Evolutionary conservation across 2,113 vertebrate species (phyloP).

Genomic region (Istiophorus platypterus): DNA sequence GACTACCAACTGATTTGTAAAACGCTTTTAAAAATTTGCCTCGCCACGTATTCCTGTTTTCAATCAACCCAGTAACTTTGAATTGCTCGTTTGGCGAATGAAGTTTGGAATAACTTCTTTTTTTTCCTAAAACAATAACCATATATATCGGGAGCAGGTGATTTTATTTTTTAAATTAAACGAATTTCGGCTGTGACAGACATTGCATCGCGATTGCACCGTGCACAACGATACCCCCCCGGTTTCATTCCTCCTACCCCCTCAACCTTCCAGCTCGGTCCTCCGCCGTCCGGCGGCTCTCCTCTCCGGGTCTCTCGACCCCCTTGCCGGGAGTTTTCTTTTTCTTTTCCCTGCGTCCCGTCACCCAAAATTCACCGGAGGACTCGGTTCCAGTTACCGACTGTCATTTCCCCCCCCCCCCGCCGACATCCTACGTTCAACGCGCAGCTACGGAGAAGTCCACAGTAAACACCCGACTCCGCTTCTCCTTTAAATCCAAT

Average conservation of each 20-base stretch:
- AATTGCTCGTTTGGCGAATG: slow-evolving; percentile 17
- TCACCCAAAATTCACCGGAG: slow-evolving; percentile 19
- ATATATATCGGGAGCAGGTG: not conserved
- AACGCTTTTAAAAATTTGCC: not conserved
- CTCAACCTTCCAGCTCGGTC: slow-evolving; percentile 32
- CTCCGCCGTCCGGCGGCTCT: slow-evolving; percentile 8
- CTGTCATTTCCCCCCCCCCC: not conserved
- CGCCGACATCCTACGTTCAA: not conserved
- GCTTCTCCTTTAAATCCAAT: slow-evolving; percentile 71
- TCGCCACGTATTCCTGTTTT: fast-evolving
- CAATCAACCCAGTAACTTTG: not conserved
- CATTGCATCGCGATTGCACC: not conserved
- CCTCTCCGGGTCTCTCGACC: slow-evolving; percentile 27
- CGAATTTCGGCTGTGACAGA: not conserved
- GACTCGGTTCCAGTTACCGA: not conserved
- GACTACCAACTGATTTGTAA: not conserved
- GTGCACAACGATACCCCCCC: not conserved
- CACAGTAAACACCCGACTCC: slow-evolving; percentile 16
- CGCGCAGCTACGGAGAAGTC: not conserved
- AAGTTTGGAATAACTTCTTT: slow-evolving; percentile 21
- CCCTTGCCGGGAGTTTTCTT: not conserved
- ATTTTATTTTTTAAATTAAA: not conserved
- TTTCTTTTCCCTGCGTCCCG: slow-evolving; percentile 8
- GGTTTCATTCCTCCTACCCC: slow-evolving; percentile 59
- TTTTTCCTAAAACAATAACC: not conserved